A percentile compares a stretch with the other conserved stretches of the same genome.
Conservation (phyloP, 2,113 vertebrate genomes). For the Chloropsis hardwickii region DNA sequence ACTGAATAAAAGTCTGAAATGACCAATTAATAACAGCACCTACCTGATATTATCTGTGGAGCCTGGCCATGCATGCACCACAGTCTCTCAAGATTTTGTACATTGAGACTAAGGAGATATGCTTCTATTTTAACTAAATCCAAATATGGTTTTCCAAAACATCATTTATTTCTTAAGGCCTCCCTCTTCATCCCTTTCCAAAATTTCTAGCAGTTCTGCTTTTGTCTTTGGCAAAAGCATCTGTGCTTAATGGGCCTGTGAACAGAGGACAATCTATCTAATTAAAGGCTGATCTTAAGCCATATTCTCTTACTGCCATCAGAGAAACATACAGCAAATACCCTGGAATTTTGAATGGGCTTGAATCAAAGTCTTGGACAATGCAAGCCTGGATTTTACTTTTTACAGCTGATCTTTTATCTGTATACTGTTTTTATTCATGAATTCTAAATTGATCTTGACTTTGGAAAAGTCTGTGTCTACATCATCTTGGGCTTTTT, state of each 20-base stretch:
- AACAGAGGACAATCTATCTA: background rate
- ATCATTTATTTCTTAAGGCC: background rate
- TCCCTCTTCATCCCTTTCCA: constrained; percentile 5
- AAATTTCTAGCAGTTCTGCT: background rate
- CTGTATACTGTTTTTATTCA: background rate
- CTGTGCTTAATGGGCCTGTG: background rate
- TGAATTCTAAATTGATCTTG: background rate
- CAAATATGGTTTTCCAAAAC: background rate
- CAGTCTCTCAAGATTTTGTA: background rate
- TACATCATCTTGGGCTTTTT: background rate
- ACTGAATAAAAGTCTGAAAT: background rate
- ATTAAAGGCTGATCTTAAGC: constrained; percentile 4
- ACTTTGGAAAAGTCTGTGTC: background rate
- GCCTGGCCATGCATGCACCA: background rate
- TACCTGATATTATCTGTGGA: background rate
- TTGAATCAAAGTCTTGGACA: background rate
- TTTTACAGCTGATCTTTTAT: background rate
- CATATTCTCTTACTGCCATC: background rate
- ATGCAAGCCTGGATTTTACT: background rate
- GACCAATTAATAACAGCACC: constrained; percentile 28
- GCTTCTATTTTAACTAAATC: constrained; percentile 12
- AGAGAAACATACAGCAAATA: background rate
- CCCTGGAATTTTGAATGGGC: background rate
- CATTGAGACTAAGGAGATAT: background rate
- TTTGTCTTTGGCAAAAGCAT: background rate